Conservation (phyloP, 2,113 vertebrate genomes). For the Cololabis saira region DNA sequence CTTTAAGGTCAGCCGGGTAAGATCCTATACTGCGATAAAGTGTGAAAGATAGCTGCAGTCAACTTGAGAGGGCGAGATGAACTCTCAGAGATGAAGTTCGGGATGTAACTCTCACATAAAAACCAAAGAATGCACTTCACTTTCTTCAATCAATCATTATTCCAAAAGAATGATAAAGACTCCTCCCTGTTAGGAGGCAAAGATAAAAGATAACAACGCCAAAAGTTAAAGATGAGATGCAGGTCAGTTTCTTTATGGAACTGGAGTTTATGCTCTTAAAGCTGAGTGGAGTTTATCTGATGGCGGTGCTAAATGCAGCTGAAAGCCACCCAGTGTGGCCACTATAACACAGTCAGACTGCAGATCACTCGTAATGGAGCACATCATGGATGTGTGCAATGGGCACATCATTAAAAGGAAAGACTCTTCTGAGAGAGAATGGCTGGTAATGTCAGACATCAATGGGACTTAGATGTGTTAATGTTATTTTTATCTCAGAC, state of each 20-base stretch:
- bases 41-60: slow-evolving; percentile 32
- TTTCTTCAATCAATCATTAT: slow-evolving; percentile 27
- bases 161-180: slow-evolving; percentile 7
- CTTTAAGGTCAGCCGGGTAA: slow-evolving; percentile 62
- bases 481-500: slow-evolving; percentile 23
- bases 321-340: slow-evolving; percentile 1
- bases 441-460: slow-evolving; percentile 32
- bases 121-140: slow-evolving; percentile 20
- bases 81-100: slow-evolving; percentile 6
- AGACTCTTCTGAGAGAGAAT: neutral
- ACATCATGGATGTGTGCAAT: slow-evolving; percentile 27
- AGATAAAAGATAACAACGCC: slow-evolving; percentile 17
- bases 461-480: slow-evolving; percentile 14
- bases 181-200: neutral
- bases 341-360: slow-evolving; percentile 16
- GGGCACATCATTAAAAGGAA: slow-evolving; percentile 30
- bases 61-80: slow-evolving; percentile 19
- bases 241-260: neutral
- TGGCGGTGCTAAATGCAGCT: slow-evolving; percentile 1
- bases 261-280: neutral
- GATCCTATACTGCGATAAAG: slow-evolving; percentile 51
- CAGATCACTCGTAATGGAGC: slow-evolving; percentile 13
- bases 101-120: neutral
- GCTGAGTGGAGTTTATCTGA: slow-evolving; percentile 23
- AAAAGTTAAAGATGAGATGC: slow-evolving; percentile 15